Percentiles rank a stretch among this genome's conserved stretches.
Evolutionary conservation across 2,797 vertebrate genomes (phyloP).

Genomic region (Mormyrus proboscirostris): DNA sequence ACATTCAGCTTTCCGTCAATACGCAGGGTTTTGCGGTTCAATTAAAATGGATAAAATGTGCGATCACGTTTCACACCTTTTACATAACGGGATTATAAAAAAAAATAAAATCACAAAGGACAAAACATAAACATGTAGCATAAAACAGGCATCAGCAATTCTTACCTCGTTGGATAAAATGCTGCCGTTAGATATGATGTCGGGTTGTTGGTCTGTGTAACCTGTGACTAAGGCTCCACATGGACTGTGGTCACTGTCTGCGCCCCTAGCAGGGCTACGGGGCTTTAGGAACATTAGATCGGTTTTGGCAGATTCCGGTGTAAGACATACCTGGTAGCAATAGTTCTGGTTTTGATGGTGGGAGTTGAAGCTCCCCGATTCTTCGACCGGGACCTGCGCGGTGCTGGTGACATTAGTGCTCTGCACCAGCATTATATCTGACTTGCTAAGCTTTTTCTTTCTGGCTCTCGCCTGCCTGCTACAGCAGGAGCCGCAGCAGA

Average conservation of each 20-base stretch:
- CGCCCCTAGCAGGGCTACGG: constrained; percentile 83
- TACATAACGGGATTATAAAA: neutral
- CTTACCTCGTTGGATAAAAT: constrained; percentile 93
- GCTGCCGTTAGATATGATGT: constrained; percentile 97
- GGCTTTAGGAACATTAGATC: constrained; percentile 98
- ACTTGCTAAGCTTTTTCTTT: constrained; percentile 97
- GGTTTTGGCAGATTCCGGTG: constrained; percentile 95
- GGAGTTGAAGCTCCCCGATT: constrained; percentile 78
- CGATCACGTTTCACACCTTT: neutral
- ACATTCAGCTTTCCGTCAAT: neutral
- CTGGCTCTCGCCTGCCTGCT: constrained; percentile 77
- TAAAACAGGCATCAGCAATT: constrained; percentile 9
- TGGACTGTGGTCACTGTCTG: constrained; percentile 85
- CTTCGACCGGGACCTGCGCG: constrained; percentile 76
- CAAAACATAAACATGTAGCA: neutral
- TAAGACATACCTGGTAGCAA: constrained; percentile 97
- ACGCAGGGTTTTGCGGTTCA: neutral
- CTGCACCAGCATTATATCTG: constrained; percentile 96
- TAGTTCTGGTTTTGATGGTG: constrained; percentile 95
- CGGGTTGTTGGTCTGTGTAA: constrained; percentile 90
- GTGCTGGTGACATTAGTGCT: constrained; percentile 71
- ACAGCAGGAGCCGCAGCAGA: constrained; percentile 80
- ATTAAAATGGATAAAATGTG: neutral
- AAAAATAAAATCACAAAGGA: neutral
- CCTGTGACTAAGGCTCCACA: constrained; percentile 86